These are phyloP conservation scores for Mesoclemmys tuberculata DNA, from an alignment of 2,113 vertebrate genomes.

Conservation along the genomic window DNA sequence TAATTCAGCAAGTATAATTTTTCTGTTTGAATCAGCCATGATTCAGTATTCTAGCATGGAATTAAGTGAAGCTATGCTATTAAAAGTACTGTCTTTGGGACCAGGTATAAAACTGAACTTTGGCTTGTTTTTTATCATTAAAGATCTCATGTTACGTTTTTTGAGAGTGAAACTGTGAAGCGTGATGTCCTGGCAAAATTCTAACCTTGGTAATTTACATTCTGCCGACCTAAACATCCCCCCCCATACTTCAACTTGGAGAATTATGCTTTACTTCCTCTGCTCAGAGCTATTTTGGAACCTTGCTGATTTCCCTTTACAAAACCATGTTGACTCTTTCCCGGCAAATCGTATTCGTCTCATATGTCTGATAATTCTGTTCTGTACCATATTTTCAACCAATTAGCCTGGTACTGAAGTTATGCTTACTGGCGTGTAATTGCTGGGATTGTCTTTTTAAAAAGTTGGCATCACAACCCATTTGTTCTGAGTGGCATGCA, in stretches of 20 bases:
- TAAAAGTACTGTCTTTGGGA: background rate
- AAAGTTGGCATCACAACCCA: background rate
- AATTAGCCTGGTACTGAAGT: no score
- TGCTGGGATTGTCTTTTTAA: no score
- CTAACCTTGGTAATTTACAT: background rate
- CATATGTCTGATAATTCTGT: no score
- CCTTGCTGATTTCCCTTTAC: background rate
- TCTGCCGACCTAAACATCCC: background rate
- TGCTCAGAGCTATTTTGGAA: background rate
- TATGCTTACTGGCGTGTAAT: no score
- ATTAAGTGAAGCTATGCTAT: background rate
- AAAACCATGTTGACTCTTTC: no score
- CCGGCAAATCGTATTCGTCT: no score
- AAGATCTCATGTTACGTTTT: background rate
- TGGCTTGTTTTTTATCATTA: background rate
- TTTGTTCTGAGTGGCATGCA: background rate
- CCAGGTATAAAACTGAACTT: background rate
- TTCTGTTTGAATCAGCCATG: fast-evolving
- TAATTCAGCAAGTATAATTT: background rate
- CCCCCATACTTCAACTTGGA: background rate
- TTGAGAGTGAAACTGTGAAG: background rate
- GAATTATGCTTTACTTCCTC: background rate
- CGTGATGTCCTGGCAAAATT: background rate
- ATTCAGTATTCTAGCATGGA: background rate
- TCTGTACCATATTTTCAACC: no score